phyloP scores from a whole-genome alignment of 2,888 invertebrate species.

The Amorpha juglandis region DNA sequence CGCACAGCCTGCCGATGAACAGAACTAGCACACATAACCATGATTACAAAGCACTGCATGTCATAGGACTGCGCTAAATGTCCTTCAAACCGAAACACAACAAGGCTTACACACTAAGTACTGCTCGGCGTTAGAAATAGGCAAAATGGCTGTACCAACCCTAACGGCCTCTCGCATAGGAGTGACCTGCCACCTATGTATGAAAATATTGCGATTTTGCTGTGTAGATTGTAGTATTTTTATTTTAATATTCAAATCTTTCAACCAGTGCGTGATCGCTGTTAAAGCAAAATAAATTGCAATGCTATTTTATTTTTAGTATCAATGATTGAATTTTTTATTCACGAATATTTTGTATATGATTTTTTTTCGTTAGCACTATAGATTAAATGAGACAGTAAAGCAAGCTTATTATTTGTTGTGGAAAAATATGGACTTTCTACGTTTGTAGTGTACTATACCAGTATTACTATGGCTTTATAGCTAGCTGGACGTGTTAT shows the following conservation, averaged over 20 bases:
- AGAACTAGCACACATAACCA: too few species aligned
- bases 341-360: background rate
- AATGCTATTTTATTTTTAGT: too few species aligned
- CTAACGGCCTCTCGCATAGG: too few species aligned
- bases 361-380: background rate
- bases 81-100: too few species aligned
- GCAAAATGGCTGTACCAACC: too few species aligned
- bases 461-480: constrained; percentile 27
- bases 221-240: background rate
- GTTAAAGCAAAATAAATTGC: background rate
- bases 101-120: too few species aligned
- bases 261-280: background rate
- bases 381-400: background rate
- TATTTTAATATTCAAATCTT: background rate
- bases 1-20: too few species aligned
- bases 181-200: background rate
- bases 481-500: constrained; percentile 47
- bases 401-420: too few species aligned
- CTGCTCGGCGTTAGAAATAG: too few species aligned
- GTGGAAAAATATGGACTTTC: background rate
- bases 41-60: too few species aligned
- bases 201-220: background rate
- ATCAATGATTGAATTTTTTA: too few species aligned
- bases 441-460: constrained; percentile 13
- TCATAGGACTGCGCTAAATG: too few species aligned